Evolutionary conservation across 2,797 vertebrate genomes (phyloP), one percentile per base, ranked within the genome.

Genomic region (Phaenicophaeus curvirostris): DNA sequence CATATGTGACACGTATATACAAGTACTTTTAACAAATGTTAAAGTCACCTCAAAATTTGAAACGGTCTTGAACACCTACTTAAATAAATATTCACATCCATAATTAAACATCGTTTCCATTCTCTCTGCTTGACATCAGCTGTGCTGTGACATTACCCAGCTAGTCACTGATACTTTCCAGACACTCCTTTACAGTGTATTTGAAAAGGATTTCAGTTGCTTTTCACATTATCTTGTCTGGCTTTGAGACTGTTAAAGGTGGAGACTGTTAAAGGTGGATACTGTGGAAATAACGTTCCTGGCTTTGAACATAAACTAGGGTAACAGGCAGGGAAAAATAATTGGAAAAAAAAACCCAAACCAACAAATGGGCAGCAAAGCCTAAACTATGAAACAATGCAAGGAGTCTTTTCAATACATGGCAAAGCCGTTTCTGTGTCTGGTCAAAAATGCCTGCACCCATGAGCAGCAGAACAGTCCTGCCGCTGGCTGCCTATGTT

Each of bases 241-340:
- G 23, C 46, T 90, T 74, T 41, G 82, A 50, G 37, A 48, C 19
- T 67, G 13, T 44, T 91, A 72, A 84, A 83, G 41, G 39, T 57
- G 28, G 91, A 77, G 68, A 68, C 89, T n/a, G n/a, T n/a, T 91
- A 72, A 84, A 83, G 41, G 39, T 57, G 28, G 91, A 77, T 68
- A 68, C 89, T 31, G 25, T 2, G 15, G 58, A 80, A 92, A 82
- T 8, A 68, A 41, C 13, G 3, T 51, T 80, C 50, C 5, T 4
- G 10, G 39, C 14, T 87, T 74, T 83, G 67, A 87, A 83, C 39
- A 57, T 13, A 39, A 92, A 62, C n/a, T 78, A 2, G 1, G 7
- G 11, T 37, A 37, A 82, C 87, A 85, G 33, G 28, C 59, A 51
- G 19, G n/a, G 16, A 3, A 33, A 61, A 67, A 37, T 35, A 46